A percentile compares a stretch with the other conserved stretches of the same genome.
These are phyloP conservation scores for Pachyramphus minor DNA, from an alignment of 2,113 vertebrate genomes.

Conservation along the genomic window DNA sequence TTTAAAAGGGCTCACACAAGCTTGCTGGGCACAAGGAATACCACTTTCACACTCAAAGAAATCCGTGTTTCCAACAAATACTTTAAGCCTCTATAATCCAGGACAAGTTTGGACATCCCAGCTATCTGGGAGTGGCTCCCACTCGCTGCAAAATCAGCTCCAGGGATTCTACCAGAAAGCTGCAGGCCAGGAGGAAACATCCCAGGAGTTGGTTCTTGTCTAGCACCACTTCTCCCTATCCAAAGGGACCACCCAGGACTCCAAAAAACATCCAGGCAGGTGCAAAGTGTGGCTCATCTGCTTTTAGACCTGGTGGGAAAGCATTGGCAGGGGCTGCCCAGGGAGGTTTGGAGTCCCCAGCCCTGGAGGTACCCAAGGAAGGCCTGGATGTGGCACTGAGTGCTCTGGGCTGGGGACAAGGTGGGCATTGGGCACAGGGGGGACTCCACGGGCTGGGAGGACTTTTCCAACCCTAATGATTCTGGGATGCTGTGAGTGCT, in stretches of 20 bases:
- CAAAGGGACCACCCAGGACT: not conserved
- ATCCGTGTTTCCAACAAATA: not conserved
- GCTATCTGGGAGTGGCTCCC: not conserved
- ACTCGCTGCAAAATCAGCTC: not conserved
- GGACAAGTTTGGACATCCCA: conserved; percentile 35
- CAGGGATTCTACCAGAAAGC: not conserved
- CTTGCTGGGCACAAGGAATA: not conserved
- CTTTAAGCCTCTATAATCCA: not conserved
- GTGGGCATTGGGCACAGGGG: not conserved
- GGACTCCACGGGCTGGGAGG: fast-evolving
- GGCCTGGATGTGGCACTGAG: not conserved
- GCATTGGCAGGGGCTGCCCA: not conserved
- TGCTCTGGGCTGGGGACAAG: not conserved
- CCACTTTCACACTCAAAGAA: not conserved
- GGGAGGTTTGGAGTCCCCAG: not conserved
- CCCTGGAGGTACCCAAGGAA: not conserved
- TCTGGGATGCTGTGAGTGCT: fast-evolving
- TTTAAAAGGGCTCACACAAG: not conserved
- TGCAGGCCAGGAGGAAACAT: not conserved
- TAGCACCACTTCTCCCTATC: not conserved
- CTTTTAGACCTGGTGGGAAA: not conserved
- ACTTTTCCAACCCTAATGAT: not conserved
- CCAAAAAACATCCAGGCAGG: fast-evolving
- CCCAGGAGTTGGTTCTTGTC: not conserved
- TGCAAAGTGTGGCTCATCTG: fast-evolving